Evolutionary conservation across 2,797 vertebrate species (phyloP), one percentile per base, ranked within the genome.

Genomic region (Cyclopterus lumpus): DNA sequence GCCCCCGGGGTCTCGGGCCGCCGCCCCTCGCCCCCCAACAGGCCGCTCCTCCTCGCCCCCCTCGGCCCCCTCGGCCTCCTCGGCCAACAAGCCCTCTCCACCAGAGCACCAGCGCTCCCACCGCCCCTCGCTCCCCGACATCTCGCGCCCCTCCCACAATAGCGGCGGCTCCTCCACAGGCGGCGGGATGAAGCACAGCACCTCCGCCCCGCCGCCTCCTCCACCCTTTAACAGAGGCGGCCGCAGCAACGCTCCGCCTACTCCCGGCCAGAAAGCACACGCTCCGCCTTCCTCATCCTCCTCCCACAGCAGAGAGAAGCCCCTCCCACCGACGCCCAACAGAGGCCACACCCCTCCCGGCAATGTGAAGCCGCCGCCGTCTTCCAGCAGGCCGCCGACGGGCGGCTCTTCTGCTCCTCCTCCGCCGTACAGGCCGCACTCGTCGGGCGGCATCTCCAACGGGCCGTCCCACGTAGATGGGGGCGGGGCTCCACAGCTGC

Each of bases 101-200:
- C 89, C 96, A 0, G 96, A 97, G 59, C 93, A 95, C 24, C 94
- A 95, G 8, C 95, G 96, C 81, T 95, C 90, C 6, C 96, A 97
- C 68, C 95, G 97, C 28, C 97, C 97, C 40, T 97, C 97, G 0
- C 93, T 97, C 73, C 97, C 98, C 0, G 98, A 98, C 88, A 95
- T 98, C 61, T 95, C 96, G 30, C 95, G 95, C 67, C 95, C 96
- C 46, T 60, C 89, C 55, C 63, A 66, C 53, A 0, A 62, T 55
- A 66, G 62, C 54, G 92, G 92, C 92, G 0, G 66, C 54, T 0
- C 95, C 86, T 0, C 96, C 91, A 0, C 89, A 58, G 71, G 79
- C 28, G 36, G 85, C 0, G 93, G 91, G 20, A 85, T 93, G 88
- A 95, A 95, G 89, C 92, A 93, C 86, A 93, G 91, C 85, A 91